phyloP scores from a whole-genome alignment of 1,140 invertebrate genomes.

The Leptoteleia sp. region DNA sequence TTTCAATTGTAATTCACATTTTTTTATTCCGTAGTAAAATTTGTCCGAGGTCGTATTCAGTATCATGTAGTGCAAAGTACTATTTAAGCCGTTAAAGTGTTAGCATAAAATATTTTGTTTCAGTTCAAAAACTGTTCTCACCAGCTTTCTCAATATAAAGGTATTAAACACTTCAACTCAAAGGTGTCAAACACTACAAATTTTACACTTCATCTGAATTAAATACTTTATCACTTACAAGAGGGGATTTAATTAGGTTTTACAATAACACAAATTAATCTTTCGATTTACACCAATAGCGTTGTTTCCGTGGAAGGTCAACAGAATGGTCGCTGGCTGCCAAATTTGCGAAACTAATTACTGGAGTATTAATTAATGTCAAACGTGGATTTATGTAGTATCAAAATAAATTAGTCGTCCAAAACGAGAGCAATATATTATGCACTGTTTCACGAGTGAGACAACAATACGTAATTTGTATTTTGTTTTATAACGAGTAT shows the following conservation, averaged over 20 bases:
- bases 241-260: not conserved
- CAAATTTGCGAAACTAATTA: constrained; percentile 38
- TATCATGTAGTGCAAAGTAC: constrained; percentile 28
- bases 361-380: constrained; percentile 35
- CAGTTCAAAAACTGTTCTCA: constrained; percentile 21
- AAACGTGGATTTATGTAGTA: constrained; percentile 30
- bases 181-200: too few relatives aligned
- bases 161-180: too few relatives aligned
- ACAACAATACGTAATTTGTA: not conserved
- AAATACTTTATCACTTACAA: constrained; percentile 2
- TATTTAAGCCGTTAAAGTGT: constrained; percentile 24
- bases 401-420: constrained; percentile 35
- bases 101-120: constrained; percentile 14
- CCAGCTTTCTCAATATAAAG: not conserved
- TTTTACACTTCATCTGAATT: constrained; percentile 3
- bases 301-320: constrained; percentile 7
- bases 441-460: not conserved
- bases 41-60: constrained; percentile 15
- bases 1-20: constrained; percentile 29
- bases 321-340: constrained; percentile 10
- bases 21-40: constrained; percentile 28
- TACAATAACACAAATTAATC: constrained; percentile 28
- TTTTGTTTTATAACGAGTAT: too few relatives aligned
- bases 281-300: constrained; percentile 4
- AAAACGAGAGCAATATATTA: constrained; percentile 14